Evolutionary conservation across 2,888 invertebrate genomes (phyloP).

Genomic region (Silvanus unidentatus): DNA sequence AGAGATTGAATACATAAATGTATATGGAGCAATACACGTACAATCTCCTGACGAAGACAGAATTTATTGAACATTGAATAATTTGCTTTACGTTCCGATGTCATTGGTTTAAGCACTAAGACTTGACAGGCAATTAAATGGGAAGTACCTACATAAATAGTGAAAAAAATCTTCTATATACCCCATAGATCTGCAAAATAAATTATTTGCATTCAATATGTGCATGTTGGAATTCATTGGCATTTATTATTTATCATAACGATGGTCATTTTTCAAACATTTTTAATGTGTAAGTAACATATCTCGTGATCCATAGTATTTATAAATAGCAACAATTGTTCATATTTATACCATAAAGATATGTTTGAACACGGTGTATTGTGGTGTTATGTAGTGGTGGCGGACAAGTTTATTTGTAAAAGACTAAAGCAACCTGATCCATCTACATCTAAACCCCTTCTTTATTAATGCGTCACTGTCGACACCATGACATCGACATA

Average conservation of each 20-base stretch:
- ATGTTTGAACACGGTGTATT: too few relatives aligned
- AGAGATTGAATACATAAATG: too few relatives aligned
- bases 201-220: conserved; percentile 3
- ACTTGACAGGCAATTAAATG: conserved; percentile 2
- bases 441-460: not conserved
- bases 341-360: not conserved
- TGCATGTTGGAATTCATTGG: conserved; percentile 6
- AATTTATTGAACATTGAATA: conserved; percentile 1
- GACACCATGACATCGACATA: conserved; percentile 1
- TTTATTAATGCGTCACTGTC: conserved; percentile 1
- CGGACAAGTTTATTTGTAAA: conserved; percentile 1
- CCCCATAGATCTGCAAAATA: conserved; percentile 6
- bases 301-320: not conserved
- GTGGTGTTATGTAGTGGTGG: not conserved
- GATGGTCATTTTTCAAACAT: conserved; percentile 5
- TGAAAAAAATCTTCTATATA: not conserved
- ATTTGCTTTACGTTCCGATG: conserved; percentile 1
- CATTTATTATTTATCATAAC: conserved; percentile 6
- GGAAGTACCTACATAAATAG: not conserved
- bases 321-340: conserved; percentile 3
- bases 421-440: not conserved
- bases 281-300: not conserved
- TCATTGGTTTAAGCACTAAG: conserved; percentile 1
- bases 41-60: not conserved
- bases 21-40: too few relatives aligned